A percentile compares a stretch with the other conserved stretches of the same genome.
These are phyloP conservation scores for Tipula unca DNA, from an alignment of 2,888 invertebrate species.

Conservation along the genomic window DNA sequence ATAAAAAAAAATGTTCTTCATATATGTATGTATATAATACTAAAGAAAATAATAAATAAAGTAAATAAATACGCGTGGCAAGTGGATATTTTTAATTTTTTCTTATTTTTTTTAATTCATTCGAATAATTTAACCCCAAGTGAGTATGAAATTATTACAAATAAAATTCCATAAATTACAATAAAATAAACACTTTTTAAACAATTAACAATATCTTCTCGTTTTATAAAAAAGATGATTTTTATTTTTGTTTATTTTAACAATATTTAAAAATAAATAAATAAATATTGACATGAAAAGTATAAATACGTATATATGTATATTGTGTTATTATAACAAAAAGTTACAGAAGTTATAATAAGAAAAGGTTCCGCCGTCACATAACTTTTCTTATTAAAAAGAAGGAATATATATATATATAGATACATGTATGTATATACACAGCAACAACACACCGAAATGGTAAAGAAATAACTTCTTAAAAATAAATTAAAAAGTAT, in stretches of 20 bases:
- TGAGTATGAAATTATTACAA: slow-evolving; percentile 4
- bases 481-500: neutral
- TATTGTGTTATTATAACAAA: neutral
- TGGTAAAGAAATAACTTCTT: neutral
- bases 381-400: slow-evolving; percentile 14
- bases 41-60: neutral
- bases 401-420: neutral
- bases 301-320: slow-evolving; percentile 1
- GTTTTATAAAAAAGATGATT: neutral
- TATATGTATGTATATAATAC: no score
- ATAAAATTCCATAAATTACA: neutral
- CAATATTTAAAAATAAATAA: neutral
- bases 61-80: slow-evolving; percentile 8
- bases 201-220: neutral
- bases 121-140: slow-evolving; percentile 14
- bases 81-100: neutral
- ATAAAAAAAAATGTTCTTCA: neutral
- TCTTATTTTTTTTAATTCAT: neutral
- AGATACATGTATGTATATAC: no score
- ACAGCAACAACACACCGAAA: neutral
- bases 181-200: slow-evolving; percentile 9
- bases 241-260: slow-evolving; percentile 2
- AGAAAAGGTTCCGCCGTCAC: slow-evolving; percentile 8
- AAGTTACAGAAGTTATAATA: slow-evolving; percentile 8
- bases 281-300: slow-evolving; percentile 8